Conservation (phyloP, 2,888 invertebrate genomes). For the Cheiracanthium punctorium region DNA sequence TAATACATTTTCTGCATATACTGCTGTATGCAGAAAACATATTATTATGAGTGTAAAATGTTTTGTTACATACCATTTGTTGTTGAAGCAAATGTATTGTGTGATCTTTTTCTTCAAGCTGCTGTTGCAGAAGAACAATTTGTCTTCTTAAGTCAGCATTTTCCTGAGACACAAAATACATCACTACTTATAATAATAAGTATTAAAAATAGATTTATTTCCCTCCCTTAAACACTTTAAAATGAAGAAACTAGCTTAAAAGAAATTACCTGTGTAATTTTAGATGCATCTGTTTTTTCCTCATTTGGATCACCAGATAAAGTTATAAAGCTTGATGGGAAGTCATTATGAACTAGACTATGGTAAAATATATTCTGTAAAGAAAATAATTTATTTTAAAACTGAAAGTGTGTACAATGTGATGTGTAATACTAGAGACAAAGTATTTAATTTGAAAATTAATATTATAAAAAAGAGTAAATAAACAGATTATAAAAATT, state of each 20-base stretch:
- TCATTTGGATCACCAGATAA: conserved; percentile 16
- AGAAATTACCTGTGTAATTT: conserved; percentile 36
- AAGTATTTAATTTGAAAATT: no score
- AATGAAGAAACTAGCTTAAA: no score
- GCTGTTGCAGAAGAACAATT: conserved; percentile 79
- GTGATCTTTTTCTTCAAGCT: conserved; percentile 90
- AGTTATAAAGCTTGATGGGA: conserved; percentile 40
- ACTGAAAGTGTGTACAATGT: not conserved
- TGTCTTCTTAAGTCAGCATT: conserved; percentile 71
- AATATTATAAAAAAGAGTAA: not conserved
- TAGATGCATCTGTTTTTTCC: conserved; percentile 23
- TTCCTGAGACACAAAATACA: conserved; percentile 54
- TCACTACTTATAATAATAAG: not conserved
- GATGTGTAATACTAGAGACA: no score
- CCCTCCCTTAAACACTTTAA: no score
- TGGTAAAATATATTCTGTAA: conserved; percentile 67
- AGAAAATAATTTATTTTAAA: no score
- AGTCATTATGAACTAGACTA: conserved; percentile 57
- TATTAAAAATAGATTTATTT: no score
- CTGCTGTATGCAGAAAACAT: no score
- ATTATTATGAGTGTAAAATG: no score
- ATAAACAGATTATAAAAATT: no score
- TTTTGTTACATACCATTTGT: conserved; percentile 82
- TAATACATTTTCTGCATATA: no score
- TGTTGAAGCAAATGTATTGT: conserved; percentile 87